Percentiles rank a stretch among this genome's conserved stretches.
Evolutionary conservation across 2,888 invertebrate species (phyloP).

Genomic region (Incurvaria masculella): DNA sequence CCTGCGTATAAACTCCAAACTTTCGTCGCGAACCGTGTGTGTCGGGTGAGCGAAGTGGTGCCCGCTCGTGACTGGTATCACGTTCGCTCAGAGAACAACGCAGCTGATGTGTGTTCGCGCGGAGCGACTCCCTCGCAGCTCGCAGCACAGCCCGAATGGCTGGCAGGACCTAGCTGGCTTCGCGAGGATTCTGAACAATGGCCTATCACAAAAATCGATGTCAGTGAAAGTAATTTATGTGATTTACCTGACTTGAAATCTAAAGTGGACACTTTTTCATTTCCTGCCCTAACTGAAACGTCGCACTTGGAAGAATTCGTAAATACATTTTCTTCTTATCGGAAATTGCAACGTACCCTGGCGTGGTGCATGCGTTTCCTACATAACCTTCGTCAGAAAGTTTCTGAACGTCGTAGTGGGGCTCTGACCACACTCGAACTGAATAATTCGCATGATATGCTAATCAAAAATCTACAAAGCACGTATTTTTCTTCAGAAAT

Average conservation of each 20-base stretch:
- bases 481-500: not conserved
- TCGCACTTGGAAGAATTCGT: too few relatives aligned
- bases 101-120: slow-evolving; percentile 17
- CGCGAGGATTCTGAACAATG: slow-evolving; percentile 3
- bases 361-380: not conserved
- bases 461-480: slow-evolving; percentile 6
- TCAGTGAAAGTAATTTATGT: not conserved
- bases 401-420: not conserved
- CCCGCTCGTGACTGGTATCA: slow-evolving; percentile 14
- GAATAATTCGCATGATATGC: not conserved
- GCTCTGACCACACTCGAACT: slow-evolving; percentile 3
- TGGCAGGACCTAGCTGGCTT: slow-evolving; percentile 17
- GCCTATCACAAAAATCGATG: slow-evolving; percentile 3
- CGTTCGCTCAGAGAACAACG: slow-evolving; percentile 16
- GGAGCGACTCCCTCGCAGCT: slow-evolving; percentile 14
- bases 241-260: not conserved
- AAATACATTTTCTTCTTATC: not conserved
- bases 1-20: slow-evolving; percentile 10
- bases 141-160: slow-evolving; percentile 13
- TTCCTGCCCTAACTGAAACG: not conserved
- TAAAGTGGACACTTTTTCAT: not conserved
- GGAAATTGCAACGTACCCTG: not conserved
- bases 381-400: not conserved
- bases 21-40: slow-evolving; percentile 17
- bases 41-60: slow-evolving; percentile 13